Evolutionary conservation across 2,113 vertebrate genomes (phyloP), one percentile per base, ranked within the genome.

Genomic region (Tapirus terrestris): DNA sequence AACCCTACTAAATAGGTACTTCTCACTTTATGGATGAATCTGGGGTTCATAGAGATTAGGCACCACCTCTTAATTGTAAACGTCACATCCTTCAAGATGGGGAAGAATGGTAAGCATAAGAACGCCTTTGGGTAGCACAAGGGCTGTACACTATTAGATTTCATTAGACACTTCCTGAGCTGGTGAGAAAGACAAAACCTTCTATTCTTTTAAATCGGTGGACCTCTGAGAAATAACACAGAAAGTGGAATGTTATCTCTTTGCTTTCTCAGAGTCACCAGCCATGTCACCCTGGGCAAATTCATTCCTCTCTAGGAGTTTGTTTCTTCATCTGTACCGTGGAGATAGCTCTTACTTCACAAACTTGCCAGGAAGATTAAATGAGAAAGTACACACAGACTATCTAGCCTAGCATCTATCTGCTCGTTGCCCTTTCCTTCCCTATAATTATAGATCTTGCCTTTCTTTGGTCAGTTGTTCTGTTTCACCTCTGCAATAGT

Each of bases 321-420:
- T 21, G 2, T 84, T 83, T 95, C 70, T 95, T 96, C 48, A 53
- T 94, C 92, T 97, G 56, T 89, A 25, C n/a, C 18, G 36, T 73
- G 61, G 25, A 27, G 16, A 31, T 94, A 93, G 76, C 72, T 89
- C 29, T 20, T 25, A 48, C 29, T n/a, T 90, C 67, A 90, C 48
- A 92, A 51, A 73, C 33, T 92, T 75, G 13, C 23, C 31, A 79
- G 70, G n/a, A 77, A 94, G 51, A 87, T 48, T 65, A 53, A 92
- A 81, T 67, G 73, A 91, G 29, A 83, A 94, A 53, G 17, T 94
- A 27, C 17, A 75, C 31, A 23, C 3, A 13, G 21, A 68, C 33
- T 36, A 45, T 82, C 2, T 43, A 82, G 67, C 70, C 45, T 11
- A 80, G 36, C 29, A 45, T 85, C 68, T 79, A 6, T 53, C 67